phyloP scores from a whole-genome alignment of 2,888 invertebrate genomes.

The Noctua fimbriata region DNA sequence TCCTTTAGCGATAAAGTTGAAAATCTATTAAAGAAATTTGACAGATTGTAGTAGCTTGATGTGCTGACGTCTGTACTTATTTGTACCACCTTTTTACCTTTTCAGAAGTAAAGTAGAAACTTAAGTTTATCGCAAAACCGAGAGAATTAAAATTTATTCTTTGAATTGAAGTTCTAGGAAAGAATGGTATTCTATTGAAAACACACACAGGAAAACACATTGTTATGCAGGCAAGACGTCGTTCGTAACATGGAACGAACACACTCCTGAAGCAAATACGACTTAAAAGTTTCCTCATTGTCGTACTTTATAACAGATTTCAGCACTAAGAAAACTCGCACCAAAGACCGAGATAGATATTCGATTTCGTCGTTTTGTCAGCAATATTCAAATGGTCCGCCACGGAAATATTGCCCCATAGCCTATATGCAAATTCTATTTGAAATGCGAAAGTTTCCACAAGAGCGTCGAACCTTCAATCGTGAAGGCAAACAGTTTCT shows the following conservation, averaged over 20 bases:
- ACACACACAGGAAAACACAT: slow-evolving; percentile 41
- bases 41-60: no score
- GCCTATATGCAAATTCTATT: slow-evolving; percentile 88
- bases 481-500: slow-evolving; percentile 87
- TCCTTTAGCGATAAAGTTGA: no score
- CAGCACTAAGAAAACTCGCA: slow-evolving; percentile 51
- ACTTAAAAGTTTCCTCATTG: slow-evolving; percentile 59
- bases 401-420: slow-evolving; percentile 87
- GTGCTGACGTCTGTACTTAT: no score
- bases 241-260: slow-evolving; percentile 36
- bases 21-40: no score
- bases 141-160: slow-evolving; percentile 11
- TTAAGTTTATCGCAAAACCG: neutral
- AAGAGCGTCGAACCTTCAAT: slow-evolving; percentile 85
- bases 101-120: neutral
- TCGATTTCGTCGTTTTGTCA: slow-evolving; percentile 80
- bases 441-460: slow-evolving; percentile 86
- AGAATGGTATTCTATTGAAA: slow-evolving; percentile 55
- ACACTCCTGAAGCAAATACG: slow-evolving; percentile 49
- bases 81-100: no score
- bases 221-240: slow-evolving; percentile 49
- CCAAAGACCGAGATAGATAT: slow-evolving; percentile 72
- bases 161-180: slow-evolving; percentile 18
- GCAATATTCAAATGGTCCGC: slow-evolving; percentile 86
- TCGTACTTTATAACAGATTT: slow-evolving; percentile 61